Conservation (phyloP, 2,888 invertebrate species). For the Eucriotettix oculatus region DNA sequence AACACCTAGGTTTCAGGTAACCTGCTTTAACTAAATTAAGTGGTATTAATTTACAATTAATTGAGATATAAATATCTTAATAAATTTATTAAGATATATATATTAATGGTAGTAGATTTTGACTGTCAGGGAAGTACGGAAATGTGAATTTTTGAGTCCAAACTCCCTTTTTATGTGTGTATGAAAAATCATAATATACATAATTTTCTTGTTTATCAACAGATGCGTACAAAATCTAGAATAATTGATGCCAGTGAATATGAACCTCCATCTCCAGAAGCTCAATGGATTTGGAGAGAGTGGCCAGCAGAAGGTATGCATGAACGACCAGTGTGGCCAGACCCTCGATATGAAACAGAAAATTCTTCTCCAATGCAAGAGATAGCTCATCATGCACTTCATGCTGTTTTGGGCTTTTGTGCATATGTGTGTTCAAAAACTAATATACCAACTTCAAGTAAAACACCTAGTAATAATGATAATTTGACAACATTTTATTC, state of each 20-base stretch:
- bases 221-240: not conserved
- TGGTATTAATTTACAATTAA: too few relatives aligned
- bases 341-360: not conserved
- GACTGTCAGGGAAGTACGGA: too few relatives aligned
- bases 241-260: not conserved
- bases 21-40: too few relatives aligned
- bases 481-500: too few relatives aligned
- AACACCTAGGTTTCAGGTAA: too few relatives aligned
- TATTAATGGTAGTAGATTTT: too few relatives aligned
- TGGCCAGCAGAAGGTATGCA: slow-evolving; percentile 2
- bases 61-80: too few relatives aligned
- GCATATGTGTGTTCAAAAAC: not conserved
- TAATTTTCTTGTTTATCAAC: not conserved
- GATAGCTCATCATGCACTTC: not conserved
- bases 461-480: too few relatives aligned
- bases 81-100: too few relatives aligned
- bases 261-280: not conserved
- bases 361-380: not conserved
- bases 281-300: not conserved
- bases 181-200: not conserved
- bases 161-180: too few relatives aligned
- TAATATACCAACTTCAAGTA: too few relatives aligned
- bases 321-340: not conserved
- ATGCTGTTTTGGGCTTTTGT: not conserved
- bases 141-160: too few relatives aligned